These are phyloP conservation scores for Drosophila varians DNA, from an alignment of 1,140 invertebrate genomes.

Conservation along the genomic window DNA sequence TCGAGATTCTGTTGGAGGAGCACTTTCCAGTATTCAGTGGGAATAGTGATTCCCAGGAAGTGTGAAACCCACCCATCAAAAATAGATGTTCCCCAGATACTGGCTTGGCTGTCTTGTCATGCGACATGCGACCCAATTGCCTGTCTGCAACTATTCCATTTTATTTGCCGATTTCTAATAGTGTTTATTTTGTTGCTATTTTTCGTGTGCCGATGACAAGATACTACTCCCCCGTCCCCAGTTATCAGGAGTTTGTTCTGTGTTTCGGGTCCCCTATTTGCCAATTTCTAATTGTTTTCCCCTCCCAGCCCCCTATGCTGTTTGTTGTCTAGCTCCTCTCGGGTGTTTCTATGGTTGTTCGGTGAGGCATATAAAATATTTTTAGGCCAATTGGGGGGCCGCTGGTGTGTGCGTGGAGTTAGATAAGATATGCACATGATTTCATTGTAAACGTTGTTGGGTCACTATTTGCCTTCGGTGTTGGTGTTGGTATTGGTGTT, in stretches of 20 bases:
- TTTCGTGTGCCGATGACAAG: conserved; percentile 31
- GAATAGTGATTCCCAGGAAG: too few relatives aligned
- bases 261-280: conserved; percentile 44
- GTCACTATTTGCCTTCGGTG: background rate
- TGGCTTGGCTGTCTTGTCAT: background rate
- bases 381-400: conserved; percentile 56
- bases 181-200: conserved; percentile 15
- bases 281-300: conserved; percentile 69
- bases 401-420: conserved; percentile 23
- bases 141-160: conserved; percentile 2
- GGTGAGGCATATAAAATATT: conserved; percentile 65
- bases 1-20: background rate
- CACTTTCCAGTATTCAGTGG: too few relatives aligned
- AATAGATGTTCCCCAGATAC: too few relatives aligned
- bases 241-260: conserved; percentile 22
- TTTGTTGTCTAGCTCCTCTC: background rate
- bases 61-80: too few relatives aligned
- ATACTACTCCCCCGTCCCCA: conserved; percentile 8
- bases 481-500: background rate
- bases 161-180: conserved; percentile 6
- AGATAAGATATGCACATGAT: conserved; percentile 76
- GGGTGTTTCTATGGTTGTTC: conserved; percentile 30
- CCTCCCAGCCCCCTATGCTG: background rate
- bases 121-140: conserved; percentile 55
- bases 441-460: conserved; percentile 62